phyloP scores from a whole-genome alignment of 2,113 vertebrate genomes.

The Sebastes schlegelii region DNA sequence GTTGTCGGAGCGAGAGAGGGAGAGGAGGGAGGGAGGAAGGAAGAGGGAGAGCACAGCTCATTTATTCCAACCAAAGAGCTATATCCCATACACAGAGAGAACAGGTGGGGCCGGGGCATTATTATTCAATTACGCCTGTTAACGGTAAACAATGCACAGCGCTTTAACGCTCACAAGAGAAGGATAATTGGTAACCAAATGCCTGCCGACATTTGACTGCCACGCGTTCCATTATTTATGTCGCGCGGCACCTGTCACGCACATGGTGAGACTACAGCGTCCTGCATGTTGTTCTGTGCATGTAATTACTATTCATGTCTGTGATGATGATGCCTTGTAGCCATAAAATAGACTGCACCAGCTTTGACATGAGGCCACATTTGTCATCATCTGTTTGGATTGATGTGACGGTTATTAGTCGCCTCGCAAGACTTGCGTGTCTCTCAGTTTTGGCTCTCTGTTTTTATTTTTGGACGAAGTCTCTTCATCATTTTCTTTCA shows the following conservation, averaged over 20 bases:
- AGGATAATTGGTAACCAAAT: slow-evolving; percentile 77
- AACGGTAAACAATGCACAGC: slow-evolving; percentile 70
- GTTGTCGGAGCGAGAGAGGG: slow-evolving; percentile 32
- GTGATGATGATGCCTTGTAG: slow-evolving; percentile 50
- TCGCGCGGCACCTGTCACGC: slow-evolving; percentile 61
- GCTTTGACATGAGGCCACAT: slow-evolving; percentile 47
- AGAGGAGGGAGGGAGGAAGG: slow-evolving; percentile 32
- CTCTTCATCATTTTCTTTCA: neutral
- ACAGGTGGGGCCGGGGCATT: slow-evolving; percentile 71
- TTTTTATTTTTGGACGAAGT: no score
- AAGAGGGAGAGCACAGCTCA: slow-evolving; percentile 53
- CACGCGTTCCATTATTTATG: slow-evolving; percentile 58
- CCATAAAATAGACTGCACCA: slow-evolving; percentile 41
- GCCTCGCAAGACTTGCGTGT: no score
- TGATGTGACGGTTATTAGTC: slow-evolving; percentile 56
- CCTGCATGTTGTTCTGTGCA: slow-evolving; percentile 38
- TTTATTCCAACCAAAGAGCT: slow-evolving; percentile 67
- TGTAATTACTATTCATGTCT: slow-evolving; percentile 66
- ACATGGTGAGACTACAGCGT: slow-evolving; percentile 49
- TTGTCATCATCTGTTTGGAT: slow-evolving; percentile 46
- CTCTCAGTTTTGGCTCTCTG: no score
- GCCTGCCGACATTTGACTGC: slow-evolving; percentile 68
- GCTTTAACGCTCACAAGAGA: slow-evolving; percentile 72
- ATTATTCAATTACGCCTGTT: slow-evolving; percentile 79
- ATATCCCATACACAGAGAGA: slow-evolving; percentile 58